A percentile compares a stretch with the other conserved stretches of the same genome.
Evolutionary conservation across 2,113 vertebrate genomes (phyloP).

Genomic region (Eleginops maclovinus): DNA sequence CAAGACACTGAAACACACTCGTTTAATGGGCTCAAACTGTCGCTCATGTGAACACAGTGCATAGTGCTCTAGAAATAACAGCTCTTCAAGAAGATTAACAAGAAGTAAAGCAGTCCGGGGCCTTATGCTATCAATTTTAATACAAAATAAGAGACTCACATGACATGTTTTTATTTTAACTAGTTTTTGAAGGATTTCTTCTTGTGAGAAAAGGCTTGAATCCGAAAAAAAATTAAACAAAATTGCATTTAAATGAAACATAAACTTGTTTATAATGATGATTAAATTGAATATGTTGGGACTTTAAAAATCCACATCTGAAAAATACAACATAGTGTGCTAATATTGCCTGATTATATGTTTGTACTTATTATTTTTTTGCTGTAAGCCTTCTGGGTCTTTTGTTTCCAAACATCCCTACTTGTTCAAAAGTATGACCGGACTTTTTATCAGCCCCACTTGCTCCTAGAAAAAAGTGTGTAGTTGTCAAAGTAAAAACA

Average conservation of each 20-base stretch:
- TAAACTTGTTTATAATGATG: too few relatives aligned
- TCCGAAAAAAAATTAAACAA: not conserved
- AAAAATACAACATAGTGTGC: too few relatives aligned
- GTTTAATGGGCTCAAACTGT: conserved; percentile 27
- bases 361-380: too few relatives aligned
- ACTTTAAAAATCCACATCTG: too few relatives aligned
- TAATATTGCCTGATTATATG: too few relatives aligned
- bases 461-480: not conserved
- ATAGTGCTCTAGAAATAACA: not conserved
- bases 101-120: too few relatives aligned
- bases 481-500: conserved; percentile 31
- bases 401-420: not conserved
- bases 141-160: not conserved
- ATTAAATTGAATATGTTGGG: too few relatives aligned
- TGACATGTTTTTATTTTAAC: not conserved
- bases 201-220: too few relatives aligned
- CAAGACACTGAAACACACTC: conserved; percentile 23
- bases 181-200: not conserved
- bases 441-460: not conserved
- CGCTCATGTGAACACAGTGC: not conserved
- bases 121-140: not conserved
- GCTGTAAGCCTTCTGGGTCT: not conserved
- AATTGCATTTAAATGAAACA: not conserved
- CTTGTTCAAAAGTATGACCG: not conserved
- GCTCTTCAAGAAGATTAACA: not conserved